These are phyloP conservation scores for Eulemur rufifrons DNA, from an alignment of 2,113 vertebrate genomes.

Conservation along the genomic window DNA sequence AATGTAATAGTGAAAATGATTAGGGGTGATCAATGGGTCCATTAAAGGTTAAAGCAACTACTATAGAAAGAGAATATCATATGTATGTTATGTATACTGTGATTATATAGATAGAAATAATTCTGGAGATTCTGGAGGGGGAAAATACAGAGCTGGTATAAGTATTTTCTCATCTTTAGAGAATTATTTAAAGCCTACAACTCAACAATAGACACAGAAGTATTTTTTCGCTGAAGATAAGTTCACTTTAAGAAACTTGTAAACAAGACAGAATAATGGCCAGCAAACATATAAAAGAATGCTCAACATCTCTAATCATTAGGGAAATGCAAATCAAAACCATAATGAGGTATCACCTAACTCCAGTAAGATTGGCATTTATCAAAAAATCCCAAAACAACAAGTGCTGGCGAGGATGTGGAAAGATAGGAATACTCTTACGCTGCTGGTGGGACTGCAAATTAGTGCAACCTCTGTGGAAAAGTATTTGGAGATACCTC, in stretches of 20 bases:
- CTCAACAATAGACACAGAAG: neutral
- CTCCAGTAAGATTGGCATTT: too few species aligned
- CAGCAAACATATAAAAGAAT: too few species aligned
- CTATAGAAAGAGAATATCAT: neutral
- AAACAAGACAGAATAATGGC: too few species aligned
- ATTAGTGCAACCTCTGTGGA: too few species aligned
- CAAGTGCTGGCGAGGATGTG: too few species aligned
- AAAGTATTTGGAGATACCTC: too few species aligned
- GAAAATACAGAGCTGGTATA: neutral
- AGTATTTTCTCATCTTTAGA: neutral
- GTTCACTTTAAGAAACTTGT: slow-evolving; percentile 12
- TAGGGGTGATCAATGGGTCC: neutral
- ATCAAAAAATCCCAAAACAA: too few species aligned
- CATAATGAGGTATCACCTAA: too few species aligned
- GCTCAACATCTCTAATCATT: too few species aligned
- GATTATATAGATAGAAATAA: neutral
- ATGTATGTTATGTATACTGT: neutral
- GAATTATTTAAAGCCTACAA: slow-evolving; percentile 40
- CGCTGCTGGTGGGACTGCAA: too few species aligned
- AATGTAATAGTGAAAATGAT: slow-evolving; percentile 29
- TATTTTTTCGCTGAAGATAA: slow-evolving; percentile 24
- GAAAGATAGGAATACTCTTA: too few species aligned
- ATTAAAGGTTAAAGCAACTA: slow-evolving; percentile 32
- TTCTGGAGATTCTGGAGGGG: neutral
- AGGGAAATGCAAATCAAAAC: too few species aligned